Percentiles rank a stretch among this genome's conserved stretches.
Evolutionary conservation across 2,888 invertebrate species (phyloP).

Genomic region (Eumacrocentrus americanus): DNA sequence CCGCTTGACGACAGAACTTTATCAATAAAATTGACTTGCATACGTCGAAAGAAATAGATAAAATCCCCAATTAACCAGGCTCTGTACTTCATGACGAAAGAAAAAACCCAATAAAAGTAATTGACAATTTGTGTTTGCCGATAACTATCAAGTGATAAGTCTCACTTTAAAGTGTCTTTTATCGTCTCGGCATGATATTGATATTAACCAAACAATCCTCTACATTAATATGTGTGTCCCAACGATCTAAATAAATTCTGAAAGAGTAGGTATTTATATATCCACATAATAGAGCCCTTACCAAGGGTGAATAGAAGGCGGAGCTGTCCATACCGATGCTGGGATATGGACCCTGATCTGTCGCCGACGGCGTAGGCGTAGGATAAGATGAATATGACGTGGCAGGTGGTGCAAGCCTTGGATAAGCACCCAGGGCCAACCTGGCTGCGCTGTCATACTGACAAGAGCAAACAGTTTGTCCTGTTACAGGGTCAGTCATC

Average conservation of each 20-base stretch:
- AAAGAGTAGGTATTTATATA: too few species aligned
- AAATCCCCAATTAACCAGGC: too few species aligned
- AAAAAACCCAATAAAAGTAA: neutral
- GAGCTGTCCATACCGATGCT: conserved; percentile 93
- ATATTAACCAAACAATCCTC: too few species aligned
- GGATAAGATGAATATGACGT: conserved; percentile 81
- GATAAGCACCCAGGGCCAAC: conserved; percentile 82
- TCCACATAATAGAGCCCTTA: conserved; percentile 67
- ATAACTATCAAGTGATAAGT: too few species aligned
- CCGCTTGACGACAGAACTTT: too few species aligned
- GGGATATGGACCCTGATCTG: conserved; percentile 91
- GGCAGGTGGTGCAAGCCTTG: conserved; percentile 75
- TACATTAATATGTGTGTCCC: too few species aligned
- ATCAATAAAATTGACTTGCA: too few species aligned
- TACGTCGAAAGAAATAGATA: too few species aligned
- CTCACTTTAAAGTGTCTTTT: too few species aligned
- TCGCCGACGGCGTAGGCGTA: conserved; percentile 85
- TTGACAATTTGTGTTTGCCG: neutral
- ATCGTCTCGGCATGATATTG: too few species aligned
- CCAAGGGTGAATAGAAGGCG: conserved; percentile 93
- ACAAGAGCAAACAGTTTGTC: conserved; percentile 92
- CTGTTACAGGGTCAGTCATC: conserved; percentile 91
- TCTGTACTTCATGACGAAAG: too few species aligned
- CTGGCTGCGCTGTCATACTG: conserved; percentile 87
- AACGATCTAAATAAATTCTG: too few species aligned